Evolutionary conservation across 2,888 invertebrate species (phyloP), one percentile per base, ranked within the genome.

Genomic region (Adelphocoris suturalis): DNA sequence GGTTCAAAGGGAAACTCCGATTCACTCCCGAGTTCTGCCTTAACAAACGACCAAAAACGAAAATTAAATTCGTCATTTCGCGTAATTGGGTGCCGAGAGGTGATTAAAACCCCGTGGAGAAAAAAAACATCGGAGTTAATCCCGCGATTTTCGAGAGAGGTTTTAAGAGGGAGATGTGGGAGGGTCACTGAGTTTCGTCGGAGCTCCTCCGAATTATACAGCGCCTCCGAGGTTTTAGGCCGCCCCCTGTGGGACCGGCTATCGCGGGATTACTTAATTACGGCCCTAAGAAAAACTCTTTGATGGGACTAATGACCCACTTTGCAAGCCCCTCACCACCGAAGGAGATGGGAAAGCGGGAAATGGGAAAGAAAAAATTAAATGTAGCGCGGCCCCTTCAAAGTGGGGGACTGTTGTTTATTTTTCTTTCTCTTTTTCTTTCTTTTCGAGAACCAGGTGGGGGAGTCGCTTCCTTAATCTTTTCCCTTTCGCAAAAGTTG

Each of bases 281-380:
- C 86, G 47, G 48, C 23, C 52, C 48, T 47, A 86, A 86, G 75
- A 75, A 86, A 86, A 86, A 86, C 23, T 7, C 75, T 86, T 86
- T 86, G 86, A 75, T 86, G 86, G 47, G 86, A 86, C 86, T 86
- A 86, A 86, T 75, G 86, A 86, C 86, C 75, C 86, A 86, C 86
- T 86, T 86, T 75, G 86, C 86, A 86, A 47, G 75, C 23, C 23
- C 28, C 46, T 48, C 52, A 82, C 19, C 46, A 47, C 86, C 61
- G 76, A 75, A 48, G 14, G 61, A 19, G 19, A 61, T n/a, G 16
- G 85, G 61, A 55, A 85, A 55, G n/a, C 14, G 47, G 23, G 47
- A 47, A 86, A 75, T 47, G 4, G 86, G 86, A 75, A 75, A 86
- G 47, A 0, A 52, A n/a, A 82, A 52, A 82, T 82, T 82, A 82